Base-by-base conservation (phyloP, 1,140 invertebrate genomes). In the Temnothorax curvispinosus region DNA sequence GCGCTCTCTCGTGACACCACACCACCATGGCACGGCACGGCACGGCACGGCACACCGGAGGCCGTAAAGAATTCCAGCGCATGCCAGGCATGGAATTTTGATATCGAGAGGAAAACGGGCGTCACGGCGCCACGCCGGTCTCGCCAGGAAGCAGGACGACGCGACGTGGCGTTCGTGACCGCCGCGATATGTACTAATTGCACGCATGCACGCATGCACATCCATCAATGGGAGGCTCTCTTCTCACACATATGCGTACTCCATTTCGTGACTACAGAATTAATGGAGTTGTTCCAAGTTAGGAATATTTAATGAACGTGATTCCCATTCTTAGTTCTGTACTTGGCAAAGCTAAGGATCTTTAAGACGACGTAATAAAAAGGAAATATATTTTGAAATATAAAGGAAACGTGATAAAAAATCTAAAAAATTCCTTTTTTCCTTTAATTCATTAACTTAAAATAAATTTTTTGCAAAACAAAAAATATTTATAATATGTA, bases 41-140 rank as follows among this genome's bases (percentile, higher is more conserved):
- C 0, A 27, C 32, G 58, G 11, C 54, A 71, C 67, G 44, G 56
- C 27, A 56, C 65, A 50, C 15, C 72, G 85, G 85, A 88, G 87
- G 76, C 88, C 89, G 89, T 92, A 93, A 93, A 92, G 89, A 93
- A 94, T 94, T 93, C 92, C 91, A 90, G 65, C 91, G 89, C 81
- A 86, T 92, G 91, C 92, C 91, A 72, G 87, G 81, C 82, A 44
- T 87, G 92, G 94, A 93, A 94, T 94, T 94, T 94, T 93, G 91
- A 93, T 94, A 94, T 93, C 87, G 91, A 38, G 88, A 89, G 81
- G 65, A 84, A 87, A 75, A 32, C 56, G 21, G 62, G 35, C 75
- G 80, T 54, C 62, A 38, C 72, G 65, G 52, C 56, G 50, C 18
- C 27, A 11, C 82, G 69, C 38, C 69, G 64, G 21, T 56, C 52